phyloP scores from a whole-genome alignment of 23 tunicate genomes.

The Trididemnum nubilum region DNA sequence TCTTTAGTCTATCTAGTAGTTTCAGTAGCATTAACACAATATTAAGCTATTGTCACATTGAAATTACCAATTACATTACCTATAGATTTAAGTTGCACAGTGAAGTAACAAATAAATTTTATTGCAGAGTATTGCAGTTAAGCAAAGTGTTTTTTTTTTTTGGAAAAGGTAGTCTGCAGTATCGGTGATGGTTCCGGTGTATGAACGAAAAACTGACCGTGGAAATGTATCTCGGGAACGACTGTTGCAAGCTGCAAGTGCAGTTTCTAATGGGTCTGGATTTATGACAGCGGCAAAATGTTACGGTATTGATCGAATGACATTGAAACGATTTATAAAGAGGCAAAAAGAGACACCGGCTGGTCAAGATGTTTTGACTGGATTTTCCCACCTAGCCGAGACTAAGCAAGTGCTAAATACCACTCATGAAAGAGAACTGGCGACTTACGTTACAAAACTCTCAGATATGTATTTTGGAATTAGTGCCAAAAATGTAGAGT shows the following conservation, averaged over 20 bases:
- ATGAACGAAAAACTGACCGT: slow-evolving; percentile 16
- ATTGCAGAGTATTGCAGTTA: neutral
- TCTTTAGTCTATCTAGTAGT: too few species aligned
- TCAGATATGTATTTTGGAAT: slow-evolving; percentile 7
- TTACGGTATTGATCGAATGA: slow-evolving; percentile 19
- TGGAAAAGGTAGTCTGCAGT: neutral
- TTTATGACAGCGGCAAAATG: slow-evolving; percentile 10
- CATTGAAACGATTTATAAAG: slow-evolving; percentile 30
- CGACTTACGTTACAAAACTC: neutral
- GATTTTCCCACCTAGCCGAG: slow-evolving; percentile 18
- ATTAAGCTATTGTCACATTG: too few species aligned
- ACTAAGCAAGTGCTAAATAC: neutral
- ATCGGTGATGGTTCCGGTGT: neutral
- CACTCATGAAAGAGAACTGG: slow-evolving; percentile 7
- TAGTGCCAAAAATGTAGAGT: neutral
- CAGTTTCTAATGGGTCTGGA: slow-evolving; percentile 12
- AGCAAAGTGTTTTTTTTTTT: too few species aligned
- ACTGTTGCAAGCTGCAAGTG: neutral
- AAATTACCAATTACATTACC: too few species aligned
- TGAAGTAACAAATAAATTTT: neutral
- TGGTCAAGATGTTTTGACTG: slow-evolving; percentile 21
- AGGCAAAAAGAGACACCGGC: slow-evolving; percentile 18
- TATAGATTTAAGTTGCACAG: neutral
- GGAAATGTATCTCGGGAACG: neutral
- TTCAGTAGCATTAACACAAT: too few species aligned